Evolutionary conservation across 1,140 invertebrate genomes (phyloP), one percentile per base, ranked within the genome.

Genomic region (Lucilia sericata): DNA sequence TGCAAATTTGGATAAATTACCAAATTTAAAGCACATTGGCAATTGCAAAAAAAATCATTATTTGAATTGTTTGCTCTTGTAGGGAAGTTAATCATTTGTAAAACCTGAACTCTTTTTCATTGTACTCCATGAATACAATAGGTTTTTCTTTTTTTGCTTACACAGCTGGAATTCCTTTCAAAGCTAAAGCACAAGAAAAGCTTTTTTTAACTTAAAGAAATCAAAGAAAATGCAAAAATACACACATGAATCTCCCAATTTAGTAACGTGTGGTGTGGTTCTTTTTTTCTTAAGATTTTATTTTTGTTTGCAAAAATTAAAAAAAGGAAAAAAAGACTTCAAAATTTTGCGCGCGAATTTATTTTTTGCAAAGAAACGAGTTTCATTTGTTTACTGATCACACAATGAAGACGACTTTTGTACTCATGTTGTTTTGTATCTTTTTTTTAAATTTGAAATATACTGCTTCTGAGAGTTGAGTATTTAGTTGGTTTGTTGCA

Each of bases 51-150:
- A n/a, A 55, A 17, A 21, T 25, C 25, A 3, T 70, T 70, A 25
- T 70, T 19, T 70, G 65, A 70, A 70, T 70, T 70, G 65, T 25
- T 80, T 49, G 19, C 13, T 82, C 81, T 49, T 65, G 12, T 25
- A 49, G 25, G 70, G 82, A 74, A 74, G 82, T 83, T 74, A 83
- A 83, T 83, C 82, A 47, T 74, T 36, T 60, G 70, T 74, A 74
- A 74, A 83, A 83, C 82, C 82, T 49, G 82, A 83, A 47, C 12
- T 55, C 80, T 82, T 51, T 25, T 82, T 21, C 17, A 55, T 47
- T 47, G 13, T 21, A 49, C n/a, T 34, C 34, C 21, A 42, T 3
- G 42, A 30, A 75, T 10, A 30, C 74, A 30, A 30, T 36, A 75
- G 25, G 14, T 10, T 36, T 30, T 55, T 25, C 10, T 25, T 30